phyloP scores from a whole-genome alignment of 2,113 vertebrate genomes.

The Megatriorchis doriae region DNA sequence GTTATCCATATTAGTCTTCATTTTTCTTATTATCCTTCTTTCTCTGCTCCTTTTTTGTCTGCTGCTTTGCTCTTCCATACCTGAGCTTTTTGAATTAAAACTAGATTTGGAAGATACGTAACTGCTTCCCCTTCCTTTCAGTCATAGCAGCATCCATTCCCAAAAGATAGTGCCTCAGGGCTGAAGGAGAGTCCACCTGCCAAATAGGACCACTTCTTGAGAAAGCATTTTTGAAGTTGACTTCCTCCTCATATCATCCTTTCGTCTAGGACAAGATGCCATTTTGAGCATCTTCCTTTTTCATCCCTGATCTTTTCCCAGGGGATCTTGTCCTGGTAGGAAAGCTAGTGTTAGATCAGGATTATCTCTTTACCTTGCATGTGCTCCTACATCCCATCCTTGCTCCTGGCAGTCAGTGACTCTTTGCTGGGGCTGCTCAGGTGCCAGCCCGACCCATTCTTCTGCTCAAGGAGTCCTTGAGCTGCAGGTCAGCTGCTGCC shows the following conservation, averaged over 20 bases:
- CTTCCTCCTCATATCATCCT: fast-evolving
- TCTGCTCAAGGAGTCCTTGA: background rate
- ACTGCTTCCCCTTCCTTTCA: background rate
- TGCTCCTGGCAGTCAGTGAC: background rate
- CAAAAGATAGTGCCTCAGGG: fast-evolving
- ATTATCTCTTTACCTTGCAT: background rate
- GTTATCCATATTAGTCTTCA: background rate
- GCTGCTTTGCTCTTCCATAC: background rate
- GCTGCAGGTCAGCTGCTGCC: background rate
- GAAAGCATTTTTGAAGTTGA: background rate
- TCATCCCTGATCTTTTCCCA: background rate
- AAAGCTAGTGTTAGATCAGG: background rate
- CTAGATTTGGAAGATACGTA: background rate
- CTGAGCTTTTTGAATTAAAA: background rate
- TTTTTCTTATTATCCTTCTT: background rate
- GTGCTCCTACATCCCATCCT: background rate
- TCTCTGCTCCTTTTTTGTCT: background rate
- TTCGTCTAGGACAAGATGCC: background rate
- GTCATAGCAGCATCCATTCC: background rate
- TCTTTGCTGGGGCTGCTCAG: background rate
- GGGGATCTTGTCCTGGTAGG: background rate
- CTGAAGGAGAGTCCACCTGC: background rate
- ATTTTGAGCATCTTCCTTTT: background rate
- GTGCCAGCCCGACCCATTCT: fast-evolving
- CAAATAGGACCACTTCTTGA: background rate